Evolutionary conservation across 2,797 vertebrate genomes (phyloP), one percentile per base, ranked within the genome.

Genomic region (Anguilla pacifica): DNA sequence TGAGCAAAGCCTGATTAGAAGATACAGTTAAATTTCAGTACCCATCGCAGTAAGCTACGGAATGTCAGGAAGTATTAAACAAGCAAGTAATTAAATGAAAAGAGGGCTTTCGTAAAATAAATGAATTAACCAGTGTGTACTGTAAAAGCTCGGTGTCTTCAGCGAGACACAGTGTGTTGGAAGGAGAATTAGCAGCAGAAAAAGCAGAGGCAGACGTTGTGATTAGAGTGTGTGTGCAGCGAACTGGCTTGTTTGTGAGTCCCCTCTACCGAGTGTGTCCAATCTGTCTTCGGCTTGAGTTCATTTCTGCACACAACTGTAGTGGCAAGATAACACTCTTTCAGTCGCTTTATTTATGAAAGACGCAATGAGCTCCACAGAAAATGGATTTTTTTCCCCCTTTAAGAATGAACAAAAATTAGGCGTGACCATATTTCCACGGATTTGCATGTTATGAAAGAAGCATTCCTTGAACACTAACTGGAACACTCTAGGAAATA

Each of bases 291-390:
- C 79, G 9, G 43, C 46, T 13, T 7, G 17, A 22, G 39, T 25
- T 82, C 46, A 82, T 82, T 82, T 49, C 79, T 51, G 43, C 43
- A n/a, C 79, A 82, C 79, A 43, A 51, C 46, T 82, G 79, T 51
- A 82, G 43, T 4, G 46, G 17, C 6, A 11, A 46, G 77, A 81
- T 81, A 81, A 81, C 77, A 1, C 39, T 81, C 77, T 25, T 81
- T 51, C 43, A 11, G 19, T 51, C 46, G 2, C 79, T 82, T 82
- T 51, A 49, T 82, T 82, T 82, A 82, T 82, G 7, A 82, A 82
- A 49, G 79, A 49, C 15, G 39, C 43, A 49, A n/a, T 9, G 79
- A 7, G 46, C 22, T 51, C 43, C 79, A 51, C 43, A 49, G 43
- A 51, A 25, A 82, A 82, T 82, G 79, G 74, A 46, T 51, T 51